These are phyloP conservation scores for Drosophila serrata DNA, from an alignment of 1,140 invertebrate species.

Conservation along the genomic window DNA sequence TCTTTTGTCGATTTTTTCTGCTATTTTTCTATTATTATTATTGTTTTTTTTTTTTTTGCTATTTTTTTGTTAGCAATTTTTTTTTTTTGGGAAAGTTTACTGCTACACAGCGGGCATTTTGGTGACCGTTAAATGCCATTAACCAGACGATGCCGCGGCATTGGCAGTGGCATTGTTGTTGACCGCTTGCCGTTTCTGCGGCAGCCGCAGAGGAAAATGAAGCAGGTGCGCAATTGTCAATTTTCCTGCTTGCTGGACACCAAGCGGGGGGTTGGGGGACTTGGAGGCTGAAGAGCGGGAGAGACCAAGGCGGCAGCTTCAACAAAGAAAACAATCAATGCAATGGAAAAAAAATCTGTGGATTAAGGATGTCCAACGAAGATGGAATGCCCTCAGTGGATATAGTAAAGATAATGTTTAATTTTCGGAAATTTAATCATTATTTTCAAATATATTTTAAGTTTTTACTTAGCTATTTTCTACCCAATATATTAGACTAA, in stretches of 20 bases:
- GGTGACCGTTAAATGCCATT: constrained; percentile 82
- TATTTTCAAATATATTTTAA: no score
- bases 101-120: constrained; percentile 77
- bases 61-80: constrained; percentile 46
- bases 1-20: constrained; percentile 12
- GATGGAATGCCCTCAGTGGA: constrained; percentile 20
- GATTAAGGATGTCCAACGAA: constrained; percentile 17
- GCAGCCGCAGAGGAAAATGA: constrained; percentile 68
- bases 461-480: no score
- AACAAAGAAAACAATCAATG: constrained; percentile 78
- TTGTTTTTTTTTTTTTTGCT: constrained; percentile 16
- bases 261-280: constrained; percentile 26
- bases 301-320: constrained; percentile 14
- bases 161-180: constrained; percentile 74
- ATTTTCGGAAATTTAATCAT: no score
- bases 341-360: constrained; percentile 27
- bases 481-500: not conserved
- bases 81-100: constrained; percentile 81
- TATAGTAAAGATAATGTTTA: not conserved
- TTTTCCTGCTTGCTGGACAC: constrained; percentile 64
- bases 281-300: constrained; percentile 5
- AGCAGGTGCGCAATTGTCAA: constrained; percentile 83
- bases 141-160: constrained; percentile 75
- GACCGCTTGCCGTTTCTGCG: constrained; percentile 48
- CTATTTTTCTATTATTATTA: constrained; percentile 39